Evolutionary conservation across 2,113 vertebrate species (phyloP).

Genomic region (Gorsachius goisagi): DNA sequence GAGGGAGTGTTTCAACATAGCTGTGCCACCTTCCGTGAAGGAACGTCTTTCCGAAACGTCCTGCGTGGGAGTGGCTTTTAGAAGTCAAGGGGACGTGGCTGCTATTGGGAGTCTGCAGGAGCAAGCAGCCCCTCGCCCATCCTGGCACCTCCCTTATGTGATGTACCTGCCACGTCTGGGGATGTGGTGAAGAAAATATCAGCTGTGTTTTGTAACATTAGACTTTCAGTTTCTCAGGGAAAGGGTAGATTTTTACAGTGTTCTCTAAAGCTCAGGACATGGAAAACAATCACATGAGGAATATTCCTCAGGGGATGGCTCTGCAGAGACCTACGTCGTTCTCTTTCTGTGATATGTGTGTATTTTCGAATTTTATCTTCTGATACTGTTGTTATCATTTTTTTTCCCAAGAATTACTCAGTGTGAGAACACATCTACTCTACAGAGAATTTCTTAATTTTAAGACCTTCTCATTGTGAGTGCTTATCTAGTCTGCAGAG

Average conservation of each 20-base stretch:
- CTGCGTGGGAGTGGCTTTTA: not conserved
- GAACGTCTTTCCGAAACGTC: not conserved
- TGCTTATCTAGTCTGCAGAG: not conserved
- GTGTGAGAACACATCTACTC: not conserved
- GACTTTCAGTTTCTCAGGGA: not conserved
- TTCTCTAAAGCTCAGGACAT: not conserved
- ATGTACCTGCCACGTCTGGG: not conserved
- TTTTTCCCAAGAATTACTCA: not conserved
- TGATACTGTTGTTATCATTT: not conserved
- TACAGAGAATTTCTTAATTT: not conserved
- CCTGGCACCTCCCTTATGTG: not conserved
- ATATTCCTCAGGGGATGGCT: not conserved
- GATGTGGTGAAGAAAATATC: not conserved
- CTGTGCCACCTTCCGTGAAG: fast-evolving
- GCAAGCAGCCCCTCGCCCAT: not conserved
- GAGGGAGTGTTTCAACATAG: fast-evolving
- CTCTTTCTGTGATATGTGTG: not conserved
- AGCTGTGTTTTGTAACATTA: not conserved
- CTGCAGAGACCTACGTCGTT: not conserved
- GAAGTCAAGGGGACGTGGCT: not conserved
- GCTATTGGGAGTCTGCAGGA: not conserved
- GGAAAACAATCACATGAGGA: not conserved
- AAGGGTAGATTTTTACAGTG: not conserved
- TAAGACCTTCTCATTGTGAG: not conserved
- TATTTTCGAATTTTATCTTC: slow-evolving; percentile 6